These are phyloP conservation scores for Hypocryptadius cinnamomeus DNA, from an alignment of 2,113 vertebrate species.

Conservation along the genomic window DNA sequence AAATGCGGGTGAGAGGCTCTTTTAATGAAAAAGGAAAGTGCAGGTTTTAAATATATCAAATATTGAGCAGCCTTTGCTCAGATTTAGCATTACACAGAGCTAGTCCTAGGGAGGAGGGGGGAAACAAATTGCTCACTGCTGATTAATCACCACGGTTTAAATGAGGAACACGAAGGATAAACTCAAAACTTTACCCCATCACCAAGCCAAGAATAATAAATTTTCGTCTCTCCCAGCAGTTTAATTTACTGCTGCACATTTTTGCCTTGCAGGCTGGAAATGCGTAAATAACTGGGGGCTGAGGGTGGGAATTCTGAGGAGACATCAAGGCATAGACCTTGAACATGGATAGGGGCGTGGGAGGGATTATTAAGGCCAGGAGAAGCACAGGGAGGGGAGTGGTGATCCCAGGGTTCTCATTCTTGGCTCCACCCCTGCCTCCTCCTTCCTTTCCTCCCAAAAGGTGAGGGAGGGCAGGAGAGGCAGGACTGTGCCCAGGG, in stretches of 20 bases:
- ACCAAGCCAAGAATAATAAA: not conserved
- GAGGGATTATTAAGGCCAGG: not conserved
- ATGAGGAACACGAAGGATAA: not conserved
- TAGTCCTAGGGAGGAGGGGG: not conserved
- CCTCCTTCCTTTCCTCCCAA: not conserved
- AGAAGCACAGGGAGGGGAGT: not conserved
- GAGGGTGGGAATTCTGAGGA: not conserved
- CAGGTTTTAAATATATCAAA: not conserved
- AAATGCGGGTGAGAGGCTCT: not conserved
- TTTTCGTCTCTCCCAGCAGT: not conserved
- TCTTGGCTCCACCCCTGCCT: not conserved
- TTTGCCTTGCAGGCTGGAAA: not conserved
- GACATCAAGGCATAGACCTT: not conserved
- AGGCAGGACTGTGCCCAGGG: not conserved
- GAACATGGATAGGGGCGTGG: not conserved
- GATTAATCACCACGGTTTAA: not conserved
- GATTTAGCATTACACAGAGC: not conserved
- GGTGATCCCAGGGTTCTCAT: not conserved
- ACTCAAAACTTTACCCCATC: not conserved
- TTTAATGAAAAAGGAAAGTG: not conserved
- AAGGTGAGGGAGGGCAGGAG: not conserved
- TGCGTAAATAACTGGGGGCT: not conserved
- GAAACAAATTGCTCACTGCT: not conserved
- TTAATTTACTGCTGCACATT: not conserved
- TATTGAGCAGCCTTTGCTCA: not conserved